phyloP scores from a whole-genome alignment of 2,797 vertebrate genomes.

The Potorous gilbertii region DNA sequence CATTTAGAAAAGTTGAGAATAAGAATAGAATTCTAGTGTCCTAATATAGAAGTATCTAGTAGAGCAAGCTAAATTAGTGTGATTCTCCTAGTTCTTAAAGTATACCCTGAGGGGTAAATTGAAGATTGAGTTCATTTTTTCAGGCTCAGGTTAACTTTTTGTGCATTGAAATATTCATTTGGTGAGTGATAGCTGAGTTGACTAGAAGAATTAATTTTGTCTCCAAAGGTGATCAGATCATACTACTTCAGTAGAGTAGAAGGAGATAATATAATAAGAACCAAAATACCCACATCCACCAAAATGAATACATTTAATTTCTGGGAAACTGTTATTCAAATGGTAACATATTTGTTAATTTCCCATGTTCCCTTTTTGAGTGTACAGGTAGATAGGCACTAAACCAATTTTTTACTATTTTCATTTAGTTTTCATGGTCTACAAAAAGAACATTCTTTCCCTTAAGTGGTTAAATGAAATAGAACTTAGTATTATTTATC shows the following conservation, averaged over 20 bases:
- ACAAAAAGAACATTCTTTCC: background rate
- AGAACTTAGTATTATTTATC: background rate
- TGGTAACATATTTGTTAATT: background rate
- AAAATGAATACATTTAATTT: background rate
- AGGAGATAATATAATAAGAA: conserved; percentile 25
- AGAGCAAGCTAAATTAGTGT: conserved; percentile 22
- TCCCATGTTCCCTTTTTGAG: background rate
- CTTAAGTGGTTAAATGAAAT: background rate
- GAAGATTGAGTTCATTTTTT: background rate
- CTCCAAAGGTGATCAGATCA: conserved; percentile 8
- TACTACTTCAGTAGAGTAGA: conserved; percentile 25
- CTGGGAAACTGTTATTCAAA: background rate
- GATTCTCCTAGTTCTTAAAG: conserved; percentile 48
- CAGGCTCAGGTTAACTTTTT: background rate
- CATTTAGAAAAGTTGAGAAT: background rate
- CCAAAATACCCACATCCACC: background rate
- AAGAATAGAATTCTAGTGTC: conserved; percentile 32
- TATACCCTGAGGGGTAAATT: background rate
- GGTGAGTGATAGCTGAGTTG: conserved; percentile 20
- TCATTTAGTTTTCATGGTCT: background rate
- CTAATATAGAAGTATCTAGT: conserved; percentile 12
- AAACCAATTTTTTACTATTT: background rate
- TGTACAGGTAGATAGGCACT: background rate
- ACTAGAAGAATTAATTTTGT: conserved; percentile 44
- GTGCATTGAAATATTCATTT: background rate